These are phyloP conservation scores for Belgica antarctica DNA, from an alignment of 2,888 invertebrate genomes.

Conservation along the genomic window DNA sequence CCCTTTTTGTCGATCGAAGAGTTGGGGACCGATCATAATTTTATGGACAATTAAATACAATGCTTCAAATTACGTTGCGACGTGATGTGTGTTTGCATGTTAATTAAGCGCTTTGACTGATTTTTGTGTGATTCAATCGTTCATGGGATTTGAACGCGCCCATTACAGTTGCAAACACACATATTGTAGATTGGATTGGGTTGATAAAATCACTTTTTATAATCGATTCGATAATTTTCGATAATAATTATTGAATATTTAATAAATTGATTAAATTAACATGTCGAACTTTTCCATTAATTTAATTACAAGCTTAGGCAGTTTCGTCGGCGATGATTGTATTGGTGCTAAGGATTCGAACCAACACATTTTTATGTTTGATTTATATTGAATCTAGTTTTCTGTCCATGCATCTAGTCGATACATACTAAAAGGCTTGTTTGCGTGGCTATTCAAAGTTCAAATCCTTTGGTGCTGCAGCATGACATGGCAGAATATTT, in stretches of 20 bases:
- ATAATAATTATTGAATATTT: constrained; percentile 44
- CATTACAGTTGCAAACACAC: background rate
- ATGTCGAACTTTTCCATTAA: constrained; percentile 40
- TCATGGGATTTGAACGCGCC: background rate
- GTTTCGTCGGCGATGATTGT: constrained; percentile 13
- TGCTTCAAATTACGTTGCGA: constrained; percentile 40
- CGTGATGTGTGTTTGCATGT: background rate
- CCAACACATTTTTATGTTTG: background rate
- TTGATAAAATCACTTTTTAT: constrained; percentile 16
- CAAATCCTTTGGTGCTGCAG: no score
- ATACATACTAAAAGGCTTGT: background rate
- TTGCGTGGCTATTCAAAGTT: constrained; percentile 3
- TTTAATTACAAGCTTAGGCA: constrained; percentile 33
- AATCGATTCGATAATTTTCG: background rate
- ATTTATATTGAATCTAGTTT: background rate
- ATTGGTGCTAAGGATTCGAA: no score
- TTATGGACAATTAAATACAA: constrained; percentile 43
- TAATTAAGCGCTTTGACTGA: constrained; percentile 31
- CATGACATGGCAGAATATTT: background rate
- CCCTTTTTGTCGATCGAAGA: background rate
- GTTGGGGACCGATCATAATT: no score
- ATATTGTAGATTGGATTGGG: constrained; percentile 7
- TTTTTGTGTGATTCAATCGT: background rate
- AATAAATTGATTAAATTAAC: constrained; percentile 38
- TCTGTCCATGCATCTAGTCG: background rate